These are phyloP conservation scores for Saccostrea echinata DNA, from an alignment of 1,140 invertebrate genomes.

Conservation along the genomic window DNA sequence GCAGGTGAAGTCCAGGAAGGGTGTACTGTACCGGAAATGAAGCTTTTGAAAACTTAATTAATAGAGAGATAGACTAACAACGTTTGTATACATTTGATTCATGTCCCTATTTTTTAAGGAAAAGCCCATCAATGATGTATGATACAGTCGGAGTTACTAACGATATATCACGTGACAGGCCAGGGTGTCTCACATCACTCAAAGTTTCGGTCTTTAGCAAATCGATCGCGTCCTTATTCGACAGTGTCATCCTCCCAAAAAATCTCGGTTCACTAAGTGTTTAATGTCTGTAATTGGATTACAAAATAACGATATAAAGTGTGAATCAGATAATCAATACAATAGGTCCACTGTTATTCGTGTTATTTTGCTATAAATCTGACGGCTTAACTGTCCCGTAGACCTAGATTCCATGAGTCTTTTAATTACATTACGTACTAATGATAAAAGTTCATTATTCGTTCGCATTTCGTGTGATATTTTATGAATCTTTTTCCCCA, in stretches of 20 bases:
- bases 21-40: neutral
- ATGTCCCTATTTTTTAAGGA: conserved; percentile 15
- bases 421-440: neutral
- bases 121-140: conserved; percentile 30
- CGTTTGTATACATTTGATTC: neutral
- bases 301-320: neutral
- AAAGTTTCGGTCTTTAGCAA: neutral
- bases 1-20: too few relatives aligned
- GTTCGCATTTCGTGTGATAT: too few relatives aligned
- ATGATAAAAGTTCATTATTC: too few relatives aligned
- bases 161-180: conserved; percentile 1
- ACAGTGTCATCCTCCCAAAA: conserved; percentile 2
- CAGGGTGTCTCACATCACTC: neutral
- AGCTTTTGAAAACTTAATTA: conserved; percentile 11
- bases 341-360: neutral
- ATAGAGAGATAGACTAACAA: neutral
- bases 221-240: conserved; percentile 3
- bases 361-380: neutral
- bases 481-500: too few relatives aligned
- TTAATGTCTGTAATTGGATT: neutral
- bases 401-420: neutral
- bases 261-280: conserved; percentile 6
- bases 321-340: neutral
- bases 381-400: neutral
- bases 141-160: conserved; percentile 10